Evolutionary conservation across 2,888 invertebrate species (phyloP).

Genomic region (Lasius platythorax): DNA sequence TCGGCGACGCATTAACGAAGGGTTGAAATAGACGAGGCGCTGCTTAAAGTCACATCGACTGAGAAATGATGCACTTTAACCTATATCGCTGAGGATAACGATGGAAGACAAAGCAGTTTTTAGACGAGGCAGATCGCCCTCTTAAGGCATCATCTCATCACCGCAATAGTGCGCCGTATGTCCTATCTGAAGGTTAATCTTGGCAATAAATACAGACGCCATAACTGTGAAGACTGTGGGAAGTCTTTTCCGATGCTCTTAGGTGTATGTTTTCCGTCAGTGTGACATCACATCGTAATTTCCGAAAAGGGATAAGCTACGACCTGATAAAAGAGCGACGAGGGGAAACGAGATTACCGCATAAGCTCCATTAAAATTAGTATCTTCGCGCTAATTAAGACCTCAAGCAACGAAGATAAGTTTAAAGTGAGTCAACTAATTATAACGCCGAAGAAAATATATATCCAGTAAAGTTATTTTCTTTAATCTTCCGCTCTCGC

Average conservation of each 20-base stretch:
- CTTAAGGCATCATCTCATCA: background rate
- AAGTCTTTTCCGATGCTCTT: background rate
- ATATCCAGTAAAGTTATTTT: background rate
- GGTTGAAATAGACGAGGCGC: background rate
- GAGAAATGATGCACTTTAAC: conserved; percentile 49
- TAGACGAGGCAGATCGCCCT: background rate
- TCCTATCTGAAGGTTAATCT: conserved; percentile 35
- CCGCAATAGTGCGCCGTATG: conserved; percentile 17
- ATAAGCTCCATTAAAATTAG: conserved; percentile 38
- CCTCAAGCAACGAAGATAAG: background rate
- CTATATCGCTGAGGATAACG: conserved; percentile 30
- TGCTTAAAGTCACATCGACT: background rate
- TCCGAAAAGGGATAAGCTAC: conserved; percentile 5
- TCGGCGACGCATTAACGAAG: conserved; percentile 9
- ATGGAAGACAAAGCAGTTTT: conserved; percentile 4
- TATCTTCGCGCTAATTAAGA: conserved; percentile 33
- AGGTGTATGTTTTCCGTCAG: background rate
- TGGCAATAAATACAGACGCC: conserved; percentile 7
- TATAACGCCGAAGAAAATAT: conserved; percentile 22
- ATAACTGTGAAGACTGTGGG: background rate
- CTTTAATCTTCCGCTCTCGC: background rate
- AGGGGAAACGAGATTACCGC: background rate
- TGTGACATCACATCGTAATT: conserved; percentile 14
- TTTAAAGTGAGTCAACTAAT: conserved; percentile 36
- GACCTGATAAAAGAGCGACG: conserved; percentile 5